Evolutionary conservation across 1,140 invertebrate genomes (phyloP), one percentile per base, ranked within the genome.

Genomic region (Vanessa atalanta): DNA sequence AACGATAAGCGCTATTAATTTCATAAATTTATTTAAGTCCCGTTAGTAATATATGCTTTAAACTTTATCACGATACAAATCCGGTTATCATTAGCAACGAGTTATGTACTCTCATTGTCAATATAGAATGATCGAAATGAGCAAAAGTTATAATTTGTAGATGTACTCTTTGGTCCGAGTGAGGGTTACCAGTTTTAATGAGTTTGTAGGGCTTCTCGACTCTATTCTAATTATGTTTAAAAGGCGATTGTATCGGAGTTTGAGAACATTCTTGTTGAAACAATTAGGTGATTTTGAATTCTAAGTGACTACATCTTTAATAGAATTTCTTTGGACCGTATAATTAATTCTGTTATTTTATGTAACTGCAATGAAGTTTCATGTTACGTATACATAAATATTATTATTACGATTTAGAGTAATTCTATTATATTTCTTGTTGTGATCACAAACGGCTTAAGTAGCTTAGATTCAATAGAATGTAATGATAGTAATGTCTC

Each of bases 171-270:
- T 47, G 57, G 37, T 69, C 66, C 66, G 50, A 69, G 31, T 15
- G n/a, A 26, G 60, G 47, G 73, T 74, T 74, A 70, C 70, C 67
- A 65, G 65, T 74, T 74, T 74, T 74, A 74, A 74, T 70, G 66
- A 74, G 73, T 74, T 74, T 70, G 55, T 73, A 69, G 48, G 60
- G 66, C 37, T 50, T 66, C 63, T 65, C 37, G 37, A 61, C 69
- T 74, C 61, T 53, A 70, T 69, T 70, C 48, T 74, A 69, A 67
- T 73, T 61, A 61, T 61, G 57, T 61, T 37, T 37, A 37, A 61
- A 60, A 31, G 57, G 57, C 26, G 57, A 61, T 61, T 61, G 57
- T 61, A 37, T 61, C 31, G 31, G 57, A 61, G 57, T 37, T 61
- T 14, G 13, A 61, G 57, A 61, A 61, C 57, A 61, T 61, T 61